A percentile compares a stretch with the other conserved stretches of the same genome.
Conservation (phyloP, 1,140 invertebrate species). For the Gyrodactylus salaris region DNA sequence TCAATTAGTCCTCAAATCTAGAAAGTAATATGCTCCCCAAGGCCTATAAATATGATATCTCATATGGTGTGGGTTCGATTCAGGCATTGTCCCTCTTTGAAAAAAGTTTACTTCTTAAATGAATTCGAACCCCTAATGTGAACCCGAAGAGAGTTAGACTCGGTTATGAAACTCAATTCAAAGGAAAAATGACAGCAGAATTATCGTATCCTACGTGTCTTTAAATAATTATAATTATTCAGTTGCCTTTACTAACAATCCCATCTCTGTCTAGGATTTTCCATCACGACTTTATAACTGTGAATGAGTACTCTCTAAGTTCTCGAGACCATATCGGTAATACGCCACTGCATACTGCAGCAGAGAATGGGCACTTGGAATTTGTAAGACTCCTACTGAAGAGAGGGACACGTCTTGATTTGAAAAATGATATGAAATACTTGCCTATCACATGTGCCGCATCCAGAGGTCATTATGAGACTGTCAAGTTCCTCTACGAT, state of each 20-base stretch:
- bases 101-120: no score
- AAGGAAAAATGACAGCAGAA: not conserved
- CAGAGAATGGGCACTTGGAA: not conserved
- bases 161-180: not conserved
- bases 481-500: not conserved
- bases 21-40: no score
- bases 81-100: no score
- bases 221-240: not conserved
- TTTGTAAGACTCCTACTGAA: not conserved
- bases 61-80: no score
- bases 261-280: not conserved
- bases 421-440: not conserved
- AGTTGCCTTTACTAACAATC: no score
- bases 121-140: no score
- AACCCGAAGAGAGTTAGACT: no score
- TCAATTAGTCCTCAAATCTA: no score
- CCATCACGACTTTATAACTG: not conserved
- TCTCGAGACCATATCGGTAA: not conserved
- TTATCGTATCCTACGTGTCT: not conserved
- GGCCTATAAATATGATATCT: no score
- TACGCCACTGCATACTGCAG: not conserved
- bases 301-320: not conserved
- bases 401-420: not conserved
- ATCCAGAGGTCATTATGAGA: not conserved
- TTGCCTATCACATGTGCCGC: not conserved